These are phyloP conservation scores for Diabrotica balteata DNA, from an alignment of 2,888 invertebrate genomes.

Conservation along the genomic window DNA sequence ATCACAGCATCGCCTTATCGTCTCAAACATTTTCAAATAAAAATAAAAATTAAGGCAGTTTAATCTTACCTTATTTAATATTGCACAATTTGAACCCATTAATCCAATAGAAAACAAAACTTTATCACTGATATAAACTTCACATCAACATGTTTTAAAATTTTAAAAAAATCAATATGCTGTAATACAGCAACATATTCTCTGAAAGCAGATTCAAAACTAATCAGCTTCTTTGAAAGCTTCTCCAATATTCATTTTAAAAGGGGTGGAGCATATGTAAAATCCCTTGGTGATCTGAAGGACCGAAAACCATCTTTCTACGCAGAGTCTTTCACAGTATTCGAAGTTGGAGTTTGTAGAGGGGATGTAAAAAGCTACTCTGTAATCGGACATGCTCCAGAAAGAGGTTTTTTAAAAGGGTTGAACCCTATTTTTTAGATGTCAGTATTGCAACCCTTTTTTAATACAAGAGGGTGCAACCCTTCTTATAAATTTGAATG, in stretches of 20 bases:
- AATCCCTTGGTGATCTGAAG: conserved; percentile 45
- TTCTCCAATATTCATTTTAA: conserved; percentile 27
- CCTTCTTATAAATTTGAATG: neutral
- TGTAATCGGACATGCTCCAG: conserved; percentile 30
- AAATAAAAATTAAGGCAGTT: too few species aligned
- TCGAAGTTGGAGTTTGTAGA: conserved; percentile 37
- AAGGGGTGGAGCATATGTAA: conserved; percentile 55
- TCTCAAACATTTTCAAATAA: too few species aligned
- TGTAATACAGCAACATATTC: too few species aligned
- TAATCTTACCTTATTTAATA: too few species aligned
- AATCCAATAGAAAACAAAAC: too few species aligned
- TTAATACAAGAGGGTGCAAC: conserved; percentile 18
- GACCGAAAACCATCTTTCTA: conserved; percentile 32
- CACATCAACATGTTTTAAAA: too few species aligned
- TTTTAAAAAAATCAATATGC: too few species aligned
- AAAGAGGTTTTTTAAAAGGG: conserved; percentile 35
- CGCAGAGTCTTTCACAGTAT: conserved; percentile 35
- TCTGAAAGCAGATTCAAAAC: neutral
- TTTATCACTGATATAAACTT: too few species aligned
- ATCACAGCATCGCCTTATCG: too few species aligned
- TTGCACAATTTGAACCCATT: too few species aligned
- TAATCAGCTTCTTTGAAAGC: conserved; percentile 10
- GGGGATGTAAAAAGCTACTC: conserved; percentile 32
- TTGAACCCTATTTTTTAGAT: conserved; percentile 41
- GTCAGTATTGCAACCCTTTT: conserved; percentile 35